Evolutionary conservation across 2,113 vertebrate genomes (phyloP).

Genomic region (Cettia cetti): DNA sequence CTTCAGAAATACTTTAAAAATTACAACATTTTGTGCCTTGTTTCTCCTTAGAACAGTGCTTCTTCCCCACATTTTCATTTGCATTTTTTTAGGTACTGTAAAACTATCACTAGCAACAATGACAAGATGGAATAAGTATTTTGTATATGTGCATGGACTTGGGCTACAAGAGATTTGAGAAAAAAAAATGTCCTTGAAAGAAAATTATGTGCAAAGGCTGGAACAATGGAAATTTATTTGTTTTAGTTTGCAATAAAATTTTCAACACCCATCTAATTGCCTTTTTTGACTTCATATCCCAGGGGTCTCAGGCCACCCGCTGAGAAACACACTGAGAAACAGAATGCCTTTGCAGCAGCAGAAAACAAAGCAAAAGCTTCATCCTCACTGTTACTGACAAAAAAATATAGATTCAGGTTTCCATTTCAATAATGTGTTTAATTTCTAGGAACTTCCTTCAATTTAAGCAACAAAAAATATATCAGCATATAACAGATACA

Average conservation of each 20-base stretch:
- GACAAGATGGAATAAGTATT: not conserved
- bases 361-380: not conserved
- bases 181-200: not conserved
- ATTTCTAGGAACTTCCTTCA: not conserved
- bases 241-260: not conserved
- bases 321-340: not conserved
- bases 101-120: not conserved
- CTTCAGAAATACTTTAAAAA: not conserved
- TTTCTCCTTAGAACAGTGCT: not conserved
- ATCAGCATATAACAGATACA: not conserved
- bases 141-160: not conserved
- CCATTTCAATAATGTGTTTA: not conserved
- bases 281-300: not conserved
- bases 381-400: not conserved
- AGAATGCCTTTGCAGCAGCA: not conserved
- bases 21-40: not conserved
- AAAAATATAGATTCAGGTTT: not conserved
- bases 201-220: not conserved
- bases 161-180: not conserved
- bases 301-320: not conserved
- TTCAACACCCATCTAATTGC: constrained; percentile 9
- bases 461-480: not conserved
- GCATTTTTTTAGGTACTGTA: not conserved
- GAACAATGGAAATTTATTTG: not conserved
- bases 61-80: not conserved